Percentiles rank a stretch among this genome's conserved stretches.
phyloP scores from a whole-genome alignment of 2,888 invertebrate species.

The Drosophila diplacantha region DNA sequence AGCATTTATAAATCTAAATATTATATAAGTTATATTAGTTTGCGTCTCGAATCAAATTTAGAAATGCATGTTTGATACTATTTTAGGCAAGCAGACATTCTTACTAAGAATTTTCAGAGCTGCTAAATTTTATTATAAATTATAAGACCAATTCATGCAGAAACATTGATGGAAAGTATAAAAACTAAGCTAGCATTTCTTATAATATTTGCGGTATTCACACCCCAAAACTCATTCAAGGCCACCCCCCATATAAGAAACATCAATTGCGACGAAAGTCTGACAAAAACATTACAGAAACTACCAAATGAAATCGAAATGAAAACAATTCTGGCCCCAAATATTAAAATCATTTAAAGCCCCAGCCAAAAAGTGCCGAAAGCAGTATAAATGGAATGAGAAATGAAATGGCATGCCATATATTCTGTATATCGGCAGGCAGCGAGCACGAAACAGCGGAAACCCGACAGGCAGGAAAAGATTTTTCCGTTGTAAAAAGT shows the following conservation, averaged over 20 bases:
- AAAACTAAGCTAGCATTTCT: background rate
- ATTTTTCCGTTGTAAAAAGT: constrained; percentile 63
- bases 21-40: background rate
- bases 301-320: constrained; percentile 29
- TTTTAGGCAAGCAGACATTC: background rate
- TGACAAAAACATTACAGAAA: constrained; percentile 18
- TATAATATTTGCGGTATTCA: background rate
- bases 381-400: constrained; percentile 45
- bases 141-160: background rate
- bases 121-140: background rate
- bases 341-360: constrained; percentile 46
- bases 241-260: constrained; percentile 1
- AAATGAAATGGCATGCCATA: constrained; percentile 55
- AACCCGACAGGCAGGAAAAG: constrained; percentile 49
- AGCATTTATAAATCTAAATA: background rate
- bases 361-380: constrained; percentile 35
- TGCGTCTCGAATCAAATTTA: background rate
- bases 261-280: constrained; percentile 23
- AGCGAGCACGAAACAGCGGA: constrained; percentile 15
- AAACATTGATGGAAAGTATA: background rate
- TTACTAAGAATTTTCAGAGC: background rate
- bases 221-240: background rate
- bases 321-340: constrained; percentile 38
- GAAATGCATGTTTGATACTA: background rate
- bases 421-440: constrained; percentile 41